Conservation (phyloP, 2,888 invertebrate species). For the Drosophila greeni region DNA sequence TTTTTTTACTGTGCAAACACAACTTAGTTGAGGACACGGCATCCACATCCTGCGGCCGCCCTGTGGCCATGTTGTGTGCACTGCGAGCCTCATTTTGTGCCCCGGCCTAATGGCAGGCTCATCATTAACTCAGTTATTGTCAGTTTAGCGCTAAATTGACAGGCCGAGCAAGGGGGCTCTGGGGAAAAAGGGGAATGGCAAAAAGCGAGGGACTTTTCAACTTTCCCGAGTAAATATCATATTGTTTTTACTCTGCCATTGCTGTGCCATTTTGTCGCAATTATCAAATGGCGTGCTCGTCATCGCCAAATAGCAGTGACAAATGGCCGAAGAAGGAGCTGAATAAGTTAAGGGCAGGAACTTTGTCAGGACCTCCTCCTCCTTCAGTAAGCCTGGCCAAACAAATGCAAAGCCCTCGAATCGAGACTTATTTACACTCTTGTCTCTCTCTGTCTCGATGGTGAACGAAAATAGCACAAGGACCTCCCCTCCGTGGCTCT, state of each 20-base stretch:
- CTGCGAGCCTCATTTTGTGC: slow-evolving; percentile 49
- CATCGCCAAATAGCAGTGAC: slow-evolving; percentile 36
- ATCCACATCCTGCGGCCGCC: slow-evolving; percentile 25
- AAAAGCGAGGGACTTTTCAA: slow-evolving; percentile 4
- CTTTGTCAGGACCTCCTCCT: slow-evolving; percentile 15
- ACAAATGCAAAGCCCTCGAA: slow-evolving; percentile 40
- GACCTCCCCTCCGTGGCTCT: slow-evolving; percentile 22
- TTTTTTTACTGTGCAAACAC: slow-evolving; percentile 21
- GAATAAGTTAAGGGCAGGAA: slow-evolving; percentile 12
- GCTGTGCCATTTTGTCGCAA: slow-evolving; percentile 38
- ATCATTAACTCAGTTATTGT: slow-evolving; percentile 67
- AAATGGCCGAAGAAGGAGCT: slow-evolving; percentile 34
- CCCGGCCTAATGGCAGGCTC: slow-evolving; percentile 54
- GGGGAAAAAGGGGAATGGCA: neutral
- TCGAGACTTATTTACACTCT: slow-evolving; percentile 54
- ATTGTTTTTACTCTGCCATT: slow-evolving; percentile 42
- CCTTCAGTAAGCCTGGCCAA: slow-evolving; percentile 34
- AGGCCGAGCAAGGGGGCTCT: slow-evolving; percentile 32
- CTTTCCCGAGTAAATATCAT: slow-evolving; percentile 50
- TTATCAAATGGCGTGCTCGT: slow-evolving; percentile 46
- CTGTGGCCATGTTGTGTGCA: slow-evolving; percentile 29
- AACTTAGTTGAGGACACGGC: slow-evolving; percentile 22
- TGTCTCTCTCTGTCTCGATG: slow-evolving; percentile 22
- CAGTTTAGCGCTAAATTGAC: slow-evolving; percentile 67
- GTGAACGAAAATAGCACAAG: slow-evolving; percentile 40